These are phyloP conservation scores for Gallinago undulata DNA, from an alignment of 2,113 vertebrate species.

Conservation along the genomic window DNA sequence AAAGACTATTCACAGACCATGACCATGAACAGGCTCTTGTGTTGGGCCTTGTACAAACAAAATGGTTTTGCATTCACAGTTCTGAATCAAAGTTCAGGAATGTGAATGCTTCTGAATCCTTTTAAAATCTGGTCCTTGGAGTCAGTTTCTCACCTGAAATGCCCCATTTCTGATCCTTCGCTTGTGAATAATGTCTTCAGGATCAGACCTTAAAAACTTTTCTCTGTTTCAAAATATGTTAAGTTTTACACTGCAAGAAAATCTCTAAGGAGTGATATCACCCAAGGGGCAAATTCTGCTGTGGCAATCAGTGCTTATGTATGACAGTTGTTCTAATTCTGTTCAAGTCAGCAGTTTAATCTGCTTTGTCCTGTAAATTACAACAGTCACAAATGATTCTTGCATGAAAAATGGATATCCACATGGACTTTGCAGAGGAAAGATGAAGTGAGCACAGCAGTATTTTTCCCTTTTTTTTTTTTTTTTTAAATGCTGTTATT, in stretches of 20 bases:
- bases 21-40: not conserved
- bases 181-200: not conserved
- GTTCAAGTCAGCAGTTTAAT: conserved; percentile 6
- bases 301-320: not conserved
- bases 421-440: not conserved
- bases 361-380: conserved; percentile 13
- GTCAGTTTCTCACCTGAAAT: not conserved
- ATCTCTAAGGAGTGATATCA: not conserved
- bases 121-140: not conserved
- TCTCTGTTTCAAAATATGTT: not conserved
- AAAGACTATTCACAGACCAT: not conserved
- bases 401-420: not conserved
- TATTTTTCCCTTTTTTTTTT: not conserved
- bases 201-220: not conserved
- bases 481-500: not conserved
- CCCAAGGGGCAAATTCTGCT: not conserved
- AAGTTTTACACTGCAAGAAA: conserved; percentile 6
- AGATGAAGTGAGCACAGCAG: not conserved
- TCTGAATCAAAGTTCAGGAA: not conserved
- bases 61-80: not conserved
- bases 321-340: conserved; percentile 13
- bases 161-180: not conserved
- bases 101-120: not conserved
- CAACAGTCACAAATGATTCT: conserved; percentile 15
- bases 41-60: not conserved